Conservation (phyloP, 2,113 vertebrate species). For the Gadus chalcogrammus region DNA sequence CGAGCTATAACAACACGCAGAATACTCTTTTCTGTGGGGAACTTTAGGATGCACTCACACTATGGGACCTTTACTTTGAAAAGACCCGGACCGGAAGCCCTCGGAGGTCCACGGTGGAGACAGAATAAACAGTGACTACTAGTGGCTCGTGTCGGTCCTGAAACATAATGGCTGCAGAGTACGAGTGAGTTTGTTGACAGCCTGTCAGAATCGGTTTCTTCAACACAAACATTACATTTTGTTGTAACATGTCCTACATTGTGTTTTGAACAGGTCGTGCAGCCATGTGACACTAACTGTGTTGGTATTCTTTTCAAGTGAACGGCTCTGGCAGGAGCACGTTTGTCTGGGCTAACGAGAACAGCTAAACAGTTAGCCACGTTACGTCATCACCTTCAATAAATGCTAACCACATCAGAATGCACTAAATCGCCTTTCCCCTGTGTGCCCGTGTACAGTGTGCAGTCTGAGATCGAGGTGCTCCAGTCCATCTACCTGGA, state of each 20-base stretch:
- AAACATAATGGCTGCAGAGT: slow-evolving; percentile 68
- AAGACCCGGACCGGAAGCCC: too few species aligned
- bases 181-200: slow-evolving; percentile 67
- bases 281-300: too few species aligned
- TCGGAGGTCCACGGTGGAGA: too few species aligned
- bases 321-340: background rate
- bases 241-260: background rate
- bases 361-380: accelerated
- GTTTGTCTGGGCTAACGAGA: background rate
- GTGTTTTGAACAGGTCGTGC: too few species aligned
- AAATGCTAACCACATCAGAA: too few species aligned
- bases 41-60: too few species aligned
- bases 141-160: background rate
- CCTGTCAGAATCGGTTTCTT: background rate
- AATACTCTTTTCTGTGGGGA: too few species aligned
- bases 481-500: slow-evolving; percentile 94
- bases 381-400: background rate
- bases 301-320: background rate
- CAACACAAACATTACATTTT: background rate
- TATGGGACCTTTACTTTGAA: too few species aligned
- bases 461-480: slow-evolving; percentile 86
- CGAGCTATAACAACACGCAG: too few species aligned
- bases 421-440: background rate
- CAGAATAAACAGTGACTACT: too few species aligned
- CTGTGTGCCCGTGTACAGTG: slow-evolving; percentile 58